Percentiles rank a stretch among this genome's conserved stretches.
phyloP scores from a whole-genome alignment of 1,140 invertebrate genomes.

The Drosophila takahashii region DNA sequence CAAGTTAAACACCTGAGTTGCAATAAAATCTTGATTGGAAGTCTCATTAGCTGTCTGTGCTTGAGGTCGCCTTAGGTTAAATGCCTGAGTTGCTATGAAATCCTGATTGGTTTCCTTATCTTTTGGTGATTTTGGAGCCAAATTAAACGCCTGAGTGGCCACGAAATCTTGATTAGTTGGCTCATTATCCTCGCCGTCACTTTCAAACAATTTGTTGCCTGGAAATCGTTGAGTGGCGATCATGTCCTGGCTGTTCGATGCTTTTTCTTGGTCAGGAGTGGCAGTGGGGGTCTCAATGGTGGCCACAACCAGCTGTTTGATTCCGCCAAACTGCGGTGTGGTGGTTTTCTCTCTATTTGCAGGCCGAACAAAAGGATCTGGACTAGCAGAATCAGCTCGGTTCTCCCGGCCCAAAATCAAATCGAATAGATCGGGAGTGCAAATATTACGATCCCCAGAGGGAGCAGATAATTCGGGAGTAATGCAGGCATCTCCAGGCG shows the following conservation, averaged over 20 bases:
- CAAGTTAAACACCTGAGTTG: conserved; percentile 32
- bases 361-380: background rate
- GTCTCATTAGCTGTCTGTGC: no score
- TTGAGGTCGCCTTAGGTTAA: background rate
- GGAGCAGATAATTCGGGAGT: conserved; percentile 37
- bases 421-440: conserved; percentile 47
- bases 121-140: background rate
- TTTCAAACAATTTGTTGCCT: background rate
- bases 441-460: conserved; percentile 4
- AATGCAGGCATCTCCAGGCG: conserved; percentile 7
- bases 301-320: conserved; percentile 22
- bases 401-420: background rate
- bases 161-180: conserved; percentile 32
- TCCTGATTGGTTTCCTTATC: conserved; percentile 16
- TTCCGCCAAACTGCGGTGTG: conserved; percentile 30
- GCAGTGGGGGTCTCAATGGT: conserved; percentile 43
- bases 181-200: background rate
- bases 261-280: conserved; percentile 16
- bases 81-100: conserved; percentile 44
- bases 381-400: background rate
- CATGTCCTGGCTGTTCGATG: background rate
- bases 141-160: conserved; percentile 40
- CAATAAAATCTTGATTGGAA: conserved; percentile 29
- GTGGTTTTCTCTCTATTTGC: conserved; percentile 1
- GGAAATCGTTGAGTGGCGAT: conserved; percentile 50